Base-by-base conservation (phyloP, 92 coral and sea anemone genomes). In the Actinernus sp. region DNA sequence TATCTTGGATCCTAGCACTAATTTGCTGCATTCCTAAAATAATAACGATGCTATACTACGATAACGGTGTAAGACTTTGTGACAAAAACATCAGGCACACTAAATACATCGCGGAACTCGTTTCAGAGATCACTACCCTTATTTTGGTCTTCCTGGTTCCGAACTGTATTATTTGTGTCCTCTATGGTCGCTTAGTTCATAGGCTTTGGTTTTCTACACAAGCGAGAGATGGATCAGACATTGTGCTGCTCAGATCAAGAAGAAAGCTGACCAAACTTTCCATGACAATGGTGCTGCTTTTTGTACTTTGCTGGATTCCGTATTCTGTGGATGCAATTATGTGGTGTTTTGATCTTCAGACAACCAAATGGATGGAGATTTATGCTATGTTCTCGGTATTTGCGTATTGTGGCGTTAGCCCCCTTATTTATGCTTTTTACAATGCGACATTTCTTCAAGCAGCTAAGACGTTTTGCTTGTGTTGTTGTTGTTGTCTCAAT, bases 191-290 rank as follows among this genome's bases (percentile, higher is more conserved):
- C 3, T 28, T 78, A 8, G 51, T 78, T 26, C 41, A 78, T 37
- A 63, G 61, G 46, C 32, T 78, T 1, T 84, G 91, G 91, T 58
- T 77, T 64, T 59, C 60, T 18, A 58, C 46, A 2, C 58, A 41
- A 14, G 34, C 29, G 0, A 18, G 57, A 20, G 58, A 23, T 27
- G 40, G 75, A 1, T 71, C 81, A 8, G 69, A 63, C 27, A 27
- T 67, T 30, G 68, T 52, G 2, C 45, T 85, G 49, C 50, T 78
- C 23, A 79, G 68, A 49, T 77, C 86, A 9, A 65, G 91, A n/a
- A 71, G 71, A 16, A 71, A 77, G 63, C 34, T 84, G 21, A 85
- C 86, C 41, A 78, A 78, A 22, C 86, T 71, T 3, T 57, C 63
- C 5, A 36, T 71, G 10, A 30, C 75, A 5, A 56, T 65, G 23